Base-by-base conservation (phyloP, 2,797 vertebrate genomes). In the Synaphobranchus kaupii region DNA sequence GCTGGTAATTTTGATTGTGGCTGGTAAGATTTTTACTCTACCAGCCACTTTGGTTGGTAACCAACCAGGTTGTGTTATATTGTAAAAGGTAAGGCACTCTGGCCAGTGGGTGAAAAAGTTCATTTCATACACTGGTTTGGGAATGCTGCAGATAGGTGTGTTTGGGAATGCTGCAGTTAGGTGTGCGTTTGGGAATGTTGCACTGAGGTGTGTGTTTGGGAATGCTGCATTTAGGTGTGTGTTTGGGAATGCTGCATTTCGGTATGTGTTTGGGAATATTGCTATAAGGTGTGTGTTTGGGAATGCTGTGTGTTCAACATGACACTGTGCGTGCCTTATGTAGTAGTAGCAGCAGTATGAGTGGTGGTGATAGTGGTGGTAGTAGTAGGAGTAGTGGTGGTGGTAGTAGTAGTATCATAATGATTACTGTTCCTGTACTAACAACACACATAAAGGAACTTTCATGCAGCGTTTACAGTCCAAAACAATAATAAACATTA, bases 221-320 rank as follows among this genome's bases (percentile, higher is more conserved):
- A 3, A 22, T 60, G 58, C 58, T 60, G 1, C 3, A 63, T 2
- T 22, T 22, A 7, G n/a, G 28, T 13, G 68, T 73, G 28, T 31
- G 8, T 73, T 31, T 73, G 68, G 12, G 68, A 73, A 34, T 73
- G 2, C 10, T 28, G n/a, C 1, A 10, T n/a, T 2, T 34, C 1
- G 28, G n/a, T 28, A 12, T 71, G n/a, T 71, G 0, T 71, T 71
- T 71, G 87, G 87, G 78, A 87, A 88, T 76, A 85, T 28, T 3
- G 28, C 12, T 73, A 4, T 13, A 31, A 4, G 13, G 68, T 73
- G 68, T 34, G 68, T 31, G 68, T 34, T 13, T 73, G 28, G 12
- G 28, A 34, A 13, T 3, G 10, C 31, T 12, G 28, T n/a, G 22
- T 25, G 22, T 66, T 9, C 25, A 22, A 66, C 22, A 25, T 9